These are phyloP conservation scores for Acleris holmiana DNA, from an alignment of 2,888 invertebrate genomes.

Conservation along the genomic window DNA sequence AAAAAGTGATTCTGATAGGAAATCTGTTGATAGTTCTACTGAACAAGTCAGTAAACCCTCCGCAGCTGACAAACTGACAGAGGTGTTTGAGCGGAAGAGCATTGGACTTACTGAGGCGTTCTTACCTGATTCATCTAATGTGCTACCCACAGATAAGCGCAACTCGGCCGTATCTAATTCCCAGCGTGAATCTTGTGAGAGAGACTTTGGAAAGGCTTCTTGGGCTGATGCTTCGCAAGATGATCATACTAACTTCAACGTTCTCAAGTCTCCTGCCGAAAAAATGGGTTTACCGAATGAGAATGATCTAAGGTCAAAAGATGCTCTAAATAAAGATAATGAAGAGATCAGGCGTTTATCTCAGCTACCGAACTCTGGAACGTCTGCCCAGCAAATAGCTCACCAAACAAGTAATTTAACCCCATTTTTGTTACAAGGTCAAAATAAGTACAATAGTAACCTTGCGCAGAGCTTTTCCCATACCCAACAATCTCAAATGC, in stretches of 20 bases:
- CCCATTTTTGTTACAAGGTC: slow-evolving; percentile 49
- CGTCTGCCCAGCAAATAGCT: slow-evolving; percentile 41
- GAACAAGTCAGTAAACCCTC: slow-evolving; percentile 69
- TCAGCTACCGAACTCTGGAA: slow-evolving; percentile 42
- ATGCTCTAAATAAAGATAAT: slow-evolving; percentile 47
- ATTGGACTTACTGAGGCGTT: slow-evolving; percentile 70
- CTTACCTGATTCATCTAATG: slow-evolving; percentile 61
- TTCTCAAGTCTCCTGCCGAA: slow-evolving; percentile 53
- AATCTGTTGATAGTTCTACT: slow-evolving; percentile 63
- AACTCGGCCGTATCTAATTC: slow-evolving; percentile 70
- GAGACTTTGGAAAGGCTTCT: slow-evolving; percentile 71
- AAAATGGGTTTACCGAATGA: slow-evolving; percentile 55
- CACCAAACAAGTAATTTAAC: slow-evolving; percentile 42
- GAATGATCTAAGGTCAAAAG: slow-evolving; percentile 50
- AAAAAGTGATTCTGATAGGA: slow-evolving; percentile 78
- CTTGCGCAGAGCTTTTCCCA: slow-evolving; percentile 52
- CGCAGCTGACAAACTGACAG: slow-evolving; percentile 77
- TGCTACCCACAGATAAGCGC: slow-evolving; percentile 77
- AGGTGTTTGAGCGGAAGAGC: slow-evolving; percentile 80
- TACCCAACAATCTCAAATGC: slow-evolving; percentile 54
- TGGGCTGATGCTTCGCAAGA: slow-evolving; percentile 81
- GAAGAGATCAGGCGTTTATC: slow-evolving; percentile 49
- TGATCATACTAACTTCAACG: slow-evolving; percentile 52
- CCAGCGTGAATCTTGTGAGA: slow-evolving; percentile 78
- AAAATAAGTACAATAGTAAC: slow-evolving; percentile 53